Evolutionary conservation across 2,888 invertebrate species (phyloP), one percentile per base, ranked within the genome.

Genomic region (Arrhopalites spinosus): DNA sequence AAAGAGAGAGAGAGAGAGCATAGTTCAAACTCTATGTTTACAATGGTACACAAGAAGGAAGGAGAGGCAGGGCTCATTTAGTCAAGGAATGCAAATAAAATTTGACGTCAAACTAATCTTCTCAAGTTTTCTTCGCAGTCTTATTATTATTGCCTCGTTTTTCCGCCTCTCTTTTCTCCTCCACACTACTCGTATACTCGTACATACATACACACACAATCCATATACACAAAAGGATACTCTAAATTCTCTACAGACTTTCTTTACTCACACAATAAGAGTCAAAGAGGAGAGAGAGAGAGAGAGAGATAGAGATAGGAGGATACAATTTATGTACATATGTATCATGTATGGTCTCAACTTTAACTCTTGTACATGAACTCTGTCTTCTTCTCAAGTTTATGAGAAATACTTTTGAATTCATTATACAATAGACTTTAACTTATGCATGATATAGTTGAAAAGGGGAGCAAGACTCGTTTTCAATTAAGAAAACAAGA

Each of bases 91-190:
- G 77, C 75, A 77, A 77, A 77, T 77, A 75, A 75, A 77, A 77
- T 77, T 77, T 77, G 77, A 77, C 77, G 77, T 77, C 75, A 77
- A 77, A 75, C 77, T 77, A 77, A 77, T 77, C 77, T 77, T 67
- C 53, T 67, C 53, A 68, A 74, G 30, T 59, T 74, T 63, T 72
- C 59, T 25, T 68, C 74, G 25, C 36, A 56, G 59, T 59, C 74
- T 50, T 50, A 23, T 20, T 56, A 25, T 69, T 56, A 53, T 69
- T 69, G 25, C 30, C 30, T 30, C 15, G 53, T 61, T 20, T 61
- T 45, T 61, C 71, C 27, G 23, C 59, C 27, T 72, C 61, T 45
- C 45, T 61, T 56, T 25, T 61, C 20, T n/a, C n/a, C 20, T n/a
- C 29, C 36, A 64, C 29, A 53, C 53, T 50, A 50, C 45, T 56